These are phyloP conservation scores for Poeciliopsis turrubarensis DNA, from an alignment of 2,113 vertebrate genomes.

Conservation along the genomic window DNA sequence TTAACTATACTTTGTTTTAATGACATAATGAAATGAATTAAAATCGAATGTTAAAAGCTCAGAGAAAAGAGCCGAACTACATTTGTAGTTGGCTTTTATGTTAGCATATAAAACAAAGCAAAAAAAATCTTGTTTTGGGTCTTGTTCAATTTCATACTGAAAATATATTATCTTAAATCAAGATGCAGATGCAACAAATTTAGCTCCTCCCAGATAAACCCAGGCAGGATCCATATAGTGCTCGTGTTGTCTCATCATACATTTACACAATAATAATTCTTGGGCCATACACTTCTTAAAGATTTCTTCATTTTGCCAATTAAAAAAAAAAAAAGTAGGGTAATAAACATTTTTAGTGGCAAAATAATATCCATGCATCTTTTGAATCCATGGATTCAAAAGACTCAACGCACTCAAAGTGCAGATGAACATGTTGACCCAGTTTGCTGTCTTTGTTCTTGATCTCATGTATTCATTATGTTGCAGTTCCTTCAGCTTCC, in stretches of 20 bases:
- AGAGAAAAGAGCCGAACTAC: not conserved
- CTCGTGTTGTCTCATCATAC: too few species aligned
- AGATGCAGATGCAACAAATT: too few species aligned
- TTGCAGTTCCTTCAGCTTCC: too few species aligned
- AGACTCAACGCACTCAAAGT: not conserved
- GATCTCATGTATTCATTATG: not conserved
- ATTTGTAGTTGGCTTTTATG: not conserved
- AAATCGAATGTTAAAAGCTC: not conserved
- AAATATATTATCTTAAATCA: not conserved
- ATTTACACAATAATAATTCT: not conserved
- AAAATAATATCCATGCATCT: not conserved
- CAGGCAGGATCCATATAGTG: too few species aligned
- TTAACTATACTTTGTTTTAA: too few species aligned
- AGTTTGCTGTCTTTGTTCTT: not conserved
- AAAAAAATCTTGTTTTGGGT: not conserved
- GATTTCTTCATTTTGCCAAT: not conserved
- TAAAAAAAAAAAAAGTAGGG: too few species aligned
- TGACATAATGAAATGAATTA: not conserved
- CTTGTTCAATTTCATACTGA: not conserved
- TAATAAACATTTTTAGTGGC: too few species aligned
- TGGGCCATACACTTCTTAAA: not conserved
- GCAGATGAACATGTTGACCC: not conserved
- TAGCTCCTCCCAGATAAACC: too few species aligned
- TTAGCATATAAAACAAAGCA: not conserved
- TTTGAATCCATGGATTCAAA: not conserved